phyloP scores from a whole-genome alignment of 2,113 vertebrate genomes.

The Crotalus viridis region DNA sequence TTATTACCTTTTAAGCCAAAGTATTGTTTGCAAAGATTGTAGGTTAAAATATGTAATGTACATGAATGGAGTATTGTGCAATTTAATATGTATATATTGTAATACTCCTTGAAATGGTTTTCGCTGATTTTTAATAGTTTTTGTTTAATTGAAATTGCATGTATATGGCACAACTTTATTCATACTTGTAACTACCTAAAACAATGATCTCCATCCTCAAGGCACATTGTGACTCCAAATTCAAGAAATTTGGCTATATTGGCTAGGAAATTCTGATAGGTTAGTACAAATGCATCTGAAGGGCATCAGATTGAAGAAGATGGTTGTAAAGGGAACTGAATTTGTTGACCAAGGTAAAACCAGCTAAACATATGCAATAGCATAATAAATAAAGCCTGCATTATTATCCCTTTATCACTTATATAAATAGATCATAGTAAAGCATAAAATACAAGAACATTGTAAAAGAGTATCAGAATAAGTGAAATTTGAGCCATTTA shows the following conservation, averaged over 20 bases:
- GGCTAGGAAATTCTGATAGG: neutral
- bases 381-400: neutral
- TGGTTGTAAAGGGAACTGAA: neutral
- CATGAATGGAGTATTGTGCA: conserved; percentile 46
- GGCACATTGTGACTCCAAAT: neutral
- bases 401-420: neutral
- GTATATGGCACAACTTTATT: neutral
- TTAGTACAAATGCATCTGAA: neutral
- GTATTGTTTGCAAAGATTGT: conserved; percentile 52
- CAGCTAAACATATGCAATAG: neutral
- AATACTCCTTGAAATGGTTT: conserved; percentile 32
- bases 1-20: conserved; percentile 42
- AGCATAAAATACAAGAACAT: neutral
- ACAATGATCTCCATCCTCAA: neutral
- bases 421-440: neutral
- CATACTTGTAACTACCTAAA: neutral
- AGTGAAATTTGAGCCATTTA: neutral
- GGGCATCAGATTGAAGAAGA: neutral
- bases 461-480: neutral
- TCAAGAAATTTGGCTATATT: neutral
- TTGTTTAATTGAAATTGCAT: neutral
- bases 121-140: neutral
- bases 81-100: neutral
- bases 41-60: conserved; percentile 51
- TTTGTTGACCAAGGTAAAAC: neutral